Evolutionary conservation across 2,113 vertebrate species (phyloP), one percentile per base, ranked within the genome.

Genomic region (Pterocles orientalis): DNA sequence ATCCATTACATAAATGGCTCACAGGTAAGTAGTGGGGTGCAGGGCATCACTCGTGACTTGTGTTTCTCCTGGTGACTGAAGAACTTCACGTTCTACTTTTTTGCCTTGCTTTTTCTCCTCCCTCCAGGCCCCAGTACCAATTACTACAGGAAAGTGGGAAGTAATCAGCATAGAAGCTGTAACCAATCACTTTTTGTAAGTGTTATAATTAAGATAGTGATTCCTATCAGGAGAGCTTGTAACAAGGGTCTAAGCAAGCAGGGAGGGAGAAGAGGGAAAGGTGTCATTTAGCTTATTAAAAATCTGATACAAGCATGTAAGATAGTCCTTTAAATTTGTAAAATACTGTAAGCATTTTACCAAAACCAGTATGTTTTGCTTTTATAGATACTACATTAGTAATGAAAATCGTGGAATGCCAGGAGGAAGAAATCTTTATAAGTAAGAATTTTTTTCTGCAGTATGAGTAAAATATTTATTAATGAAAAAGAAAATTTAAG

Each of bases 361-460:
- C 48, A 64, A 89, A 91, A 48, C 10, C 39, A 20, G 9, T 97
- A 66, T 97, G 36, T 88, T 94, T 97, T 97, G 70, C 65, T 97
- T 90, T 95, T 81, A 77, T 95, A 99, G 99, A 95, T 99, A 99
- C 97, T 99, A 98, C 96, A 98, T 99, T 77, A 99, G 99, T 96
- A 99, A 99, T 96, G 98, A 99, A 96, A 64, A 99, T 33, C 31
- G 92, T 91, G 97, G 53, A 82, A 97, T 34, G 77, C 99, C 99
- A 66, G 98, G 98, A 83, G 98, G 98, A 97, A 98, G 99, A 98
- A 98, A 99, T 83, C 97, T 99, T 87, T 99, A 99, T 97, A 99
- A 98, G 99, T 99, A 98, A 99, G 98, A 58, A 25, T 2, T 18
- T 73, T 65, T 73, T 70, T 39, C 41, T 69, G 8, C 31, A 11